Evolutionary conservation across 1,140 invertebrate genomes (phyloP).

Genomic region (Drosophila orena): DNA sequence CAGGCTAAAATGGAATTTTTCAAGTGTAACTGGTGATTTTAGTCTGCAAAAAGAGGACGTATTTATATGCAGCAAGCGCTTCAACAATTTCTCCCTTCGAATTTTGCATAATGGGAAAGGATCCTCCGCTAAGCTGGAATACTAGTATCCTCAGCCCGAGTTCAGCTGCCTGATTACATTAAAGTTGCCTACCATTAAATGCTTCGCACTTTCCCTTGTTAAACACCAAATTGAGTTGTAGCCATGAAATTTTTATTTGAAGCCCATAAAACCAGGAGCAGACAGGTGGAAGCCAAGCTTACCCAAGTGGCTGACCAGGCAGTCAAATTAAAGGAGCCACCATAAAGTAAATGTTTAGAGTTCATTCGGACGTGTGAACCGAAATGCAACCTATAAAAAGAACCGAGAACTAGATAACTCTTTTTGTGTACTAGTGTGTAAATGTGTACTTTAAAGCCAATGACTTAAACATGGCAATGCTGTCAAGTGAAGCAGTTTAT

Average conservation of each 20-base stretch:
- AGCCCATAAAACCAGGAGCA: conserved; percentile 48
- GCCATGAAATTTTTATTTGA: conserved; percentile 58
- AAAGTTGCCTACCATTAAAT: conserved; percentile 35
- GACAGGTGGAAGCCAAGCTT: conserved; percentile 40
- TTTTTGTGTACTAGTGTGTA: too few species aligned
- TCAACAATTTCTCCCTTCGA: conserved; percentile 30
- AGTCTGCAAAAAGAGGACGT: conserved; percentile 12
- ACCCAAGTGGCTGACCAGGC: conserved; percentile 32
- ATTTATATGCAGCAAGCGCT: conserved; percentile 64
- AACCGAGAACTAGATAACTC: background rate
- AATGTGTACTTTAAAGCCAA: background rate
- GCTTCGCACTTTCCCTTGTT: conserved; percentile 51
- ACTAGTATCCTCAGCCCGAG: conserved; percentile 1
- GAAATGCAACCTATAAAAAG: conserved; percentile 1
- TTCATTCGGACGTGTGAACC: conserved; percentile 21
- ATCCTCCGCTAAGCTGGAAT: background rate
- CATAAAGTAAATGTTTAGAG: conserved; percentile 36
- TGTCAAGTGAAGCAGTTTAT: background rate
- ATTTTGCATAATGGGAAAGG: conserved; percentile 41
- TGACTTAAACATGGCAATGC: too few species aligned
- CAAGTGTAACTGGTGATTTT: background rate
- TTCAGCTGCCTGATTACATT: conserved; percentile 40
- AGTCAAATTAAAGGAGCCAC: conserved; percentile 49
- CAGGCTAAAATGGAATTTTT: background rate
- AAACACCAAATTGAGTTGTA: conserved; percentile 56